Percentiles rank a stretch among this genome's conserved stretches.
phyloP scores from a whole-genome alignment of 2,797 vertebrate genomes.

The Coregonus suidteri region DNA sequence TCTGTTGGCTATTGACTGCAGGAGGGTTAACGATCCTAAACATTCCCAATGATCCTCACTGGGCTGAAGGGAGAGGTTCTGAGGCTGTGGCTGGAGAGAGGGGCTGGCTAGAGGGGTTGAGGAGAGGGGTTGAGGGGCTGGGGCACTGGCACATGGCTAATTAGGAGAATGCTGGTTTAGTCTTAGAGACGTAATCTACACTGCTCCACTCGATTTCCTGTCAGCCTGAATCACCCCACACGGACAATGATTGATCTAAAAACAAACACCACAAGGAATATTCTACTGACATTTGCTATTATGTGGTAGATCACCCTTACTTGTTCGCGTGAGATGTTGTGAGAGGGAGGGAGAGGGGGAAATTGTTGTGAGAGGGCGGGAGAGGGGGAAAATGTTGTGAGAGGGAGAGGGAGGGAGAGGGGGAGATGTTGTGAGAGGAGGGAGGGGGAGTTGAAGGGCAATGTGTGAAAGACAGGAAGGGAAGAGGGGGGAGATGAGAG shows the following conservation, averaged over 20 bases:
- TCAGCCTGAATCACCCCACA: constrained; percentile 19
- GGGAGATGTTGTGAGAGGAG: not conserved
- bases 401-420: no score
- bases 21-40: constrained; percentile 17
- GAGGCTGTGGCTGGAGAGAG: not conserved
- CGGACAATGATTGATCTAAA: constrained; percentile 21
- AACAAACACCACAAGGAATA: constrained; percentile 3
- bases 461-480: no score
- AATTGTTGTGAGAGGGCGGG: no score
- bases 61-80: not conserved
- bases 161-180: not conserved
- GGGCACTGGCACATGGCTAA: not conserved
- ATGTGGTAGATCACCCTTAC: not conserved
- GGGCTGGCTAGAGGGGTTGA: not conserved
- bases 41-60: not conserved
- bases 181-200: constrained; percentile 13
- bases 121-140: not conserved
- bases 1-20: constrained; percentile 15
- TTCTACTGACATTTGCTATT: not conserved
- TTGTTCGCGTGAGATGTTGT: not conserved
- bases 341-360: no score
- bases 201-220: constrained; percentile 40
- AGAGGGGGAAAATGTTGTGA: no score
- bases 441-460: not conserved
- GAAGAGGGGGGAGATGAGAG: not conserved